Evolutionary conservation across 2,797 vertebrate genomes (phyloP).

Genomic region (Enoplosus armatus): DNA sequence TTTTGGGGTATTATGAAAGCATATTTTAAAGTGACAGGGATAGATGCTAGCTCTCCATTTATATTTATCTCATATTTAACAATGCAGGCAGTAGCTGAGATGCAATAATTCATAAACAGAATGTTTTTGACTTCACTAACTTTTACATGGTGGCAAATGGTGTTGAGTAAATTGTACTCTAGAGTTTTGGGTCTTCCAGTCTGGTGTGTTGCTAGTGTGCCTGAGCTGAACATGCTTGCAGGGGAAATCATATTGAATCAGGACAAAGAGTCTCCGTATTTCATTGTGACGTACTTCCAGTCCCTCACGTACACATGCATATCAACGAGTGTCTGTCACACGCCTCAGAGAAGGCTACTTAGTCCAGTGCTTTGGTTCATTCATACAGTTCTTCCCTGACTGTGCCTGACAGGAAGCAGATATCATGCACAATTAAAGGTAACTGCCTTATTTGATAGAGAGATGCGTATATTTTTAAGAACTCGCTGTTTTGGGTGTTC

Average conservation of each 20-base stretch:
- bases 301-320: constrained; percentile 35
- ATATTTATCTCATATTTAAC: constrained; percentile 74
- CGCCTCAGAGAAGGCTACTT: constrained; percentile 13
- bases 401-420: constrained; percentile 51
- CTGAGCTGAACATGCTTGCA: constrained; percentile 53
- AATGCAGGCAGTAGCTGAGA: constrained; percentile 44
- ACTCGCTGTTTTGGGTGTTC: constrained; percentile 64
- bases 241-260: constrained; percentile 35
- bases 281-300: constrained; percentile 44
- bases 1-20: constrained; percentile 45
- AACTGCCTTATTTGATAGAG: constrained; percentile 72
- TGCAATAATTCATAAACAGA: constrained; percentile 21
- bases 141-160: constrained; percentile 21
- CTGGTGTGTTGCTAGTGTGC: constrained; percentile 53
- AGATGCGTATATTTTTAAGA: constrained; percentile 77
- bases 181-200: constrained; percentile 46
- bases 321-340: constrained; percentile 30
- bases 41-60: constrained; percentile 45
- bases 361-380: constrained; percentile 31
- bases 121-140: constrained; percentile 45
- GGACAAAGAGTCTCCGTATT: constrained; percentile 32
- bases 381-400: constrained; percentile 38
- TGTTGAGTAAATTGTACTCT: constrained; percentile 1
- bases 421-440: constrained; percentile 56
- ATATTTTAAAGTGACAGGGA: constrained; percentile 56